These are phyloP conservation scores for Thinocorus orbignyianus DNA, from an alignment of 2,113 vertebrate genomes.

Conservation along the genomic window DNA sequence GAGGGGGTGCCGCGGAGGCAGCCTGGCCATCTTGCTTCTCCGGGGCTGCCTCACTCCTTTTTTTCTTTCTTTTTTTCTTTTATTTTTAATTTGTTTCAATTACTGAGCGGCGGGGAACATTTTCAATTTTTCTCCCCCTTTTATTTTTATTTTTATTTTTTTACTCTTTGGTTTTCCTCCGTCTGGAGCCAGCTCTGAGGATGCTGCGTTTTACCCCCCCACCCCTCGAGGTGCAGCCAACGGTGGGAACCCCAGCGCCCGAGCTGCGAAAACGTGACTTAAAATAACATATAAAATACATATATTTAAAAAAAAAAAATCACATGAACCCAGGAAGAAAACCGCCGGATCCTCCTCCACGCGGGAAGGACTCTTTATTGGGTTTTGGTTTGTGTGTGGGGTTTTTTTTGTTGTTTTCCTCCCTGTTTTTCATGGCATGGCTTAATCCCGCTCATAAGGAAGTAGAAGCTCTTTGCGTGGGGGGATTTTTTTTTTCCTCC, in stretches of 20 bases:
- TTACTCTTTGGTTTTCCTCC: not conserved
- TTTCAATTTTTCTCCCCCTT: not conserved
- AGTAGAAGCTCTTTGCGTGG: constrained; percentile 34
- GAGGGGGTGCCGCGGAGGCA: not conserved
- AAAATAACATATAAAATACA: not conserved
- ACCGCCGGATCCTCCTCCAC: not conserved
- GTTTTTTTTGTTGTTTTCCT: not conserved
- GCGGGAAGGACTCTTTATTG: not conserved
- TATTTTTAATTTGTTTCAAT: not conserved
- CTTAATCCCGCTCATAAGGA: not conserved
- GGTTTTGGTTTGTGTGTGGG: no score
- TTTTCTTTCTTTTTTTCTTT: no score
- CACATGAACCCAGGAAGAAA: not conserved
- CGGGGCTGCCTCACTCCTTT: no score
- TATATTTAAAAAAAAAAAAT: not conserved
- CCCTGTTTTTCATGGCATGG: not conserved
- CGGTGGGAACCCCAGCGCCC: not conserved
- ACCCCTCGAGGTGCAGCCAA: not conserved
- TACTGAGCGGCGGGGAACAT: not conserved
- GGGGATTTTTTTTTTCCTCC: not conserved
- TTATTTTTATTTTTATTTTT: not conserved
- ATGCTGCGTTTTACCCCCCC: not conserved
- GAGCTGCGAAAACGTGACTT: not conserved
- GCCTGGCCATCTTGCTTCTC: not conserved
- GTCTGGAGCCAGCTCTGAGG: not conserved